Base-by-base conservation (phyloP, 2,797 vertebrate species). In the Sarcophilus harrisii region DNA sequence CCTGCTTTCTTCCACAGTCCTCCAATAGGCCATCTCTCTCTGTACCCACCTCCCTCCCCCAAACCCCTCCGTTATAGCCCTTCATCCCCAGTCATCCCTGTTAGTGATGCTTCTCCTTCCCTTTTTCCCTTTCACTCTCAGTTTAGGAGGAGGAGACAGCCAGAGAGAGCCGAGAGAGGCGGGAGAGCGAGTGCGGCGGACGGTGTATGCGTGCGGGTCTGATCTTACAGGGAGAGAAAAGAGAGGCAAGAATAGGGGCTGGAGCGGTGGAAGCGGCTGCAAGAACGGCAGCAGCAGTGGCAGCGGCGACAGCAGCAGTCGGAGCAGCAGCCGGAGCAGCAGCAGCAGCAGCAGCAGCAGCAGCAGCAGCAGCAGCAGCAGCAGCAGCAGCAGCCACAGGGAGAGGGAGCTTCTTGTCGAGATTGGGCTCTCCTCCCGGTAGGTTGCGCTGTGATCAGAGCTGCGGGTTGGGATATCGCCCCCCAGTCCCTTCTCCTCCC, bases 391-490 rank as follows among this genome's bases (percentile, higher is more conserved):
- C 93, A 96, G 95, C 92, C 93, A 94, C 91, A 95, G 55, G 93
- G 92, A 24, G 32, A 52, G 58, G 57, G 38, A 90, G 58, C 21
- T 38, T 81, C 66, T n/a, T 45, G 66, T 87, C 11, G 54, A 38
- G 95, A 93, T 94, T 95, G 90, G 91, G 93, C 96, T 49, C 94
- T 93, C 92, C 96, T 97, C 98, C 97, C 97, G 93, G 96, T 97
- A 97, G 98, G 97, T 98, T 97, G 98, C 96, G 98, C 98, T 97
- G 97, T 58, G 98, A 93, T 95, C 98, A 0, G 97, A 92, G 60
- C 93, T 94, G 96, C 94, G 95, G 96, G 11, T 1, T 87, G 96
- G 97, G 87, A 97, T 92, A 95, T 93, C 38, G 91, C 16, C 24
- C 52, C 60, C 60, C 3, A 28, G 2, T 0, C 1, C 1, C 0